phyloP scores from a whole-genome alignment of 2,797 vertebrate species.

The Microctenopoma lineatum region DNA sequence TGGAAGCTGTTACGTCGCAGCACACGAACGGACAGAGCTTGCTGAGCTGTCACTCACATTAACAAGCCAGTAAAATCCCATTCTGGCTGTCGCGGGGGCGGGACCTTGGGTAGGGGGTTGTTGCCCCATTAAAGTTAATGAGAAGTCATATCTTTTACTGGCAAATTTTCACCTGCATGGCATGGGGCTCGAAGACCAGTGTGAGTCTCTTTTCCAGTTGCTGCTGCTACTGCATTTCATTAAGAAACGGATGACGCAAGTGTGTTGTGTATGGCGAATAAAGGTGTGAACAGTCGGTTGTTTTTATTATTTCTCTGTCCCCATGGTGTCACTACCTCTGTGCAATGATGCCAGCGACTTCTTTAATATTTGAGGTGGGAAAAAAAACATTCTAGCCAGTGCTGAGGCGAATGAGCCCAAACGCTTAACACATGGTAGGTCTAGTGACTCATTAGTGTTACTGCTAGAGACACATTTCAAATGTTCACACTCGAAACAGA shows the following conservation, averaged over 20 bases:
- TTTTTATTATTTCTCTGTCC: conserved; percentile 60
- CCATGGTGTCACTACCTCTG: conserved; percentile 64
- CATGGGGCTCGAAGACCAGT: conserved; percentile 45
- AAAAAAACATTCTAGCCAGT: conserved; percentile 31
- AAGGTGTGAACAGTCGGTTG: conserved; percentile 67
- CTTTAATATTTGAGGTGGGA: conserved; percentile 51
- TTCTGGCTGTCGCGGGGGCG: conserved; percentile 60
- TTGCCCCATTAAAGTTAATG: conserved; percentile 74
- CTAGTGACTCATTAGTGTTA: too few relatives aligned
- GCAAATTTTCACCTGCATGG: conserved; percentile 76
- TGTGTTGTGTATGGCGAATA: conserved; percentile 52
- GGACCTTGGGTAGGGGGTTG: conserved; percentile 60
- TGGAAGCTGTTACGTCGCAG: conserved; percentile 40
- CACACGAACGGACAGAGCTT: conserved; percentile 39
- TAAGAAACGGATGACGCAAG: conserved; percentile 71
- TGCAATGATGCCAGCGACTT: conserved; percentile 57
- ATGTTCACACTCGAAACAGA: neutral
- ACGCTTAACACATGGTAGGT: conserved; percentile 27
- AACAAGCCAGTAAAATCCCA: conserved; percentile 74
- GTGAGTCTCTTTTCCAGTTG: conserved; percentile 46
- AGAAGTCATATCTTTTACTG: conserved; percentile 76
- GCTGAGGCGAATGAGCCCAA: conserved; percentile 33
- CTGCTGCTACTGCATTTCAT: conserved; percentile 56
- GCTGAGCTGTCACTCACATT: conserved; percentile 68
- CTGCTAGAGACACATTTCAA: too few relatives aligned